Conservation (phyloP, 2,797 vertebrate genomes). For the Muscicapa striata region DNA sequence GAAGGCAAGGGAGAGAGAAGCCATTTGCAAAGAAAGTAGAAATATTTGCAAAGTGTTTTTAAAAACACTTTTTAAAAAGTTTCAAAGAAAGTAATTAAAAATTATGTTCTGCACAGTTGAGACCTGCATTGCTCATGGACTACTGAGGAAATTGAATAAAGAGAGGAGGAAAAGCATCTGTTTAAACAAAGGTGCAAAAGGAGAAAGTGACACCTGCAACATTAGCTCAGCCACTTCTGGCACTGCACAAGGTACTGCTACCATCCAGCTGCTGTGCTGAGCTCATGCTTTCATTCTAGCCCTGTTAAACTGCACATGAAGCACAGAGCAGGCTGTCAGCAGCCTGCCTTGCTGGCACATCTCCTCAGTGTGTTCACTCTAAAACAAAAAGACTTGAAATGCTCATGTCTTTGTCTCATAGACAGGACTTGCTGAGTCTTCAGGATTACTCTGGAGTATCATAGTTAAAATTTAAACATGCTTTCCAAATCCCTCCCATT, state of each 20-base stretch:
- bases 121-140: neutral
- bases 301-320: neutral
- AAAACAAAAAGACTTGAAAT: neutral
- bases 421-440: neutral
- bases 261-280: neutral
- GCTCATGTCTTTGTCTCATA: neutral
- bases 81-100: neutral
- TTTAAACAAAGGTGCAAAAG: neutral
- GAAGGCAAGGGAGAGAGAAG: neutral
- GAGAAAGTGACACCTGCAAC: neutral
- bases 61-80: neutral
- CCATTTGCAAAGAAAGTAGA: neutral
- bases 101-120: neutral
- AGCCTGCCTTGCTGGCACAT: neutral
- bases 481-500: neutral
- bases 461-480: neutral
- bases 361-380: accelerated
- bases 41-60: neutral
- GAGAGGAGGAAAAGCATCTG: neutral
- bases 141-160: neutral
- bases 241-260: neutral
- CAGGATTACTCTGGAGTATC: neutral
- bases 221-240: neutral
- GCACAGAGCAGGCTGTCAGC: neutral
- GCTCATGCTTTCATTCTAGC: neutral